Evolutionary conservation across 2,113 vertebrate species (phyloP), one percentile per base, ranked within the genome.

Genomic region (Hyaena hyaena): DNA sequence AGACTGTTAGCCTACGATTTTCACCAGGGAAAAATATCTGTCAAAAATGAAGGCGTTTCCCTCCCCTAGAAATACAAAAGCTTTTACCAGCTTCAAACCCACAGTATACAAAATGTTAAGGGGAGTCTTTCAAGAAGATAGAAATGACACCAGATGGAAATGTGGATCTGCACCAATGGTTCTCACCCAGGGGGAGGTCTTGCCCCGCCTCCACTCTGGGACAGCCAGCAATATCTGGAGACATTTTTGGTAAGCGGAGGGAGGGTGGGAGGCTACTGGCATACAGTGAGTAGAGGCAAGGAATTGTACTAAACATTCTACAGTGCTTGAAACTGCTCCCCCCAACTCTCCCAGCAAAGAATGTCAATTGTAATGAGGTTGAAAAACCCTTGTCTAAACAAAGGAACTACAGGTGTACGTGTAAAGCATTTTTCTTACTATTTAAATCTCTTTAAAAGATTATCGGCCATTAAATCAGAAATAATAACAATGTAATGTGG

Each of bases 361-460:
- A 48, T 65, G 15, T 55, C 39, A 26, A 1, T 55, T 81, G 66
- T 24, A 81, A 50, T 1, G 5, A 89, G 11, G 7, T 17, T 73
- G 43, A 45, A 35, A 82, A 53, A n/a, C 7, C 4, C 33, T 91
- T 48, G 9, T 61, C 39, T 81, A 73, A 93, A 76, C 48, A 74
- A 76, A 82, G 43, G 31, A 90, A 50, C 68, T 50, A 11, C 24
- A 33, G 33, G 21, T 14, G 26, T 61, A 55, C 39, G 35, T 90
- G 69, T 55, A 82, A 95, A 95, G 45, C 87, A 45, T 68, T 95
- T 94, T 88, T 74, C n/a, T 73, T 66, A 53, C 14, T 53, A 74
- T 50, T 96, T 80, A 68, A 73, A 79, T 83, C 45, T 74, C 74
- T 90, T 94, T 91, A 90, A n/a, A 90, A 66, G 23, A 66, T 82